Evolutionary conservation across 2,888 invertebrate species (phyloP), one percentile per base, ranked within the genome.

Genomic region (Protophormia terraenovae): DNA sequence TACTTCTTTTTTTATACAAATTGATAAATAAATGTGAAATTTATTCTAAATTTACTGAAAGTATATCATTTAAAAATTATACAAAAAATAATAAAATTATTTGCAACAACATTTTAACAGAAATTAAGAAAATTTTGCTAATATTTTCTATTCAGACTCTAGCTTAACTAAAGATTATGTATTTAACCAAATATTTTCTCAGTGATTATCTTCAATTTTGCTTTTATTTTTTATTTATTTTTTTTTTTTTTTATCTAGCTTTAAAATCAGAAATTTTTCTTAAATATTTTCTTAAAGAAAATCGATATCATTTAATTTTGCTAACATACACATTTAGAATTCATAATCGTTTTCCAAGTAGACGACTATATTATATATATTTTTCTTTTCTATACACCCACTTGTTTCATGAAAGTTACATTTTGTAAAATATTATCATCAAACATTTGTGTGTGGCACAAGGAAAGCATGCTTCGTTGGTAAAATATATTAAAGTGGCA

Each of bases 271-370:
- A 58, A 45, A 50, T 8, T 55, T 60, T 19, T 47, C 35, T 78
- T 58, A 50, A 58, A 78, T 69, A 38, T 47, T 50, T 3, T 16
- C 32, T 62, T 62, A 12, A 75, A 82, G 64, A 79, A 77, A 85
- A 85, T 85, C 85, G 75, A 85, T 85, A 79, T 27, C 2, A 14
- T 73, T 55, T 47, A 38, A 19, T 27, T 80, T 27, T 47, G 27
- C 3, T 32, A 32, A 38, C 32, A n/a, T 55, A 85, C 85, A 79
- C 85, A 71, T 82, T 82, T 71, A 22, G 85, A 85, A 85, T 85
- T 75, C 82, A 75, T 85, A 85, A 82, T 78, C 85, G 45, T 24
- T 77, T 75, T 77, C 32, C 64, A 58, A 77, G 78, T 58, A 79
- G 50, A 71, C 50, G 12, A 50, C 16, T 76, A 67, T 6, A 64